phyloP scores from a whole-genome alignment of 2,888 invertebrate species.

The Dascillus cervinus region DNA sequence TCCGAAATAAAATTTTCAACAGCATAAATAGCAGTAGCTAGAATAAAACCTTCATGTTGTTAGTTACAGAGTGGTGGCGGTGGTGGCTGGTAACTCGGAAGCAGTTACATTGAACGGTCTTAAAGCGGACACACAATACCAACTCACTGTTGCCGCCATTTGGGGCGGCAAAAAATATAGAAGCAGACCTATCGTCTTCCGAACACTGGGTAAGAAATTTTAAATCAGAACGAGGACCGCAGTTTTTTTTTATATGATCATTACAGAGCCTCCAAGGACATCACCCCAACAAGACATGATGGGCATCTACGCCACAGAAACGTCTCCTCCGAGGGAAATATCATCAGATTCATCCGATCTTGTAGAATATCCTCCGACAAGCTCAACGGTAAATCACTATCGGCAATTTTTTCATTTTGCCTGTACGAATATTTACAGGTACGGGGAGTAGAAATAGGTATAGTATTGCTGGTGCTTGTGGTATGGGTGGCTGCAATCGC shows the following conservation, averaged over 20 bases:
- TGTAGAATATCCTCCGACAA: conserved; percentile 41
- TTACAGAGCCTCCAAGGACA: conserved; percentile 68
- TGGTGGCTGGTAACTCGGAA: conserved; percentile 83
- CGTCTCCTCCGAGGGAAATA: conserved; percentile 36
- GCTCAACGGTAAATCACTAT: conserved; percentile 34
- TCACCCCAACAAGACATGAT: conserved; percentile 70
- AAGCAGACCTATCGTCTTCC: conserved; percentile 83
- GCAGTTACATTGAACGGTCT: conserved; percentile 75
- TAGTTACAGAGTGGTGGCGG: conserved; percentile 92
- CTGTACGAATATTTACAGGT: conserved; percentile 49
- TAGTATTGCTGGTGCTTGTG: conserved; percentile 72
- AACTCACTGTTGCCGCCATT: conserved; percentile 77
- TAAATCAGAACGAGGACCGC: background rate
- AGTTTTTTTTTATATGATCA: no score
- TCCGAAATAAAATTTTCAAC: no score
- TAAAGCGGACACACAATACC: conserved; percentile 82
- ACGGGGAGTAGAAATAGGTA: conserved; percentile 84
- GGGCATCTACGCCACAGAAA: conserved; percentile 43
- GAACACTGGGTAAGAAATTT: conserved; percentile 64
- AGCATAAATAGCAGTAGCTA: conserved; percentile 20
- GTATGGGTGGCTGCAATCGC: conserved; percentile 85
- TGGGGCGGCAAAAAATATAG: conserved; percentile 75
- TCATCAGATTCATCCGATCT: conserved; percentile 41
- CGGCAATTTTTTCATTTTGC: background rate
- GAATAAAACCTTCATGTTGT: conserved; percentile 43